Percentiles rank a stretch among this genome's conserved stretches.
These are phyloP conservation scores for Drosophila suzukii DNA, from an alignment of 1,140 invertebrate genomes.

Conservation along the genomic window DNA sequence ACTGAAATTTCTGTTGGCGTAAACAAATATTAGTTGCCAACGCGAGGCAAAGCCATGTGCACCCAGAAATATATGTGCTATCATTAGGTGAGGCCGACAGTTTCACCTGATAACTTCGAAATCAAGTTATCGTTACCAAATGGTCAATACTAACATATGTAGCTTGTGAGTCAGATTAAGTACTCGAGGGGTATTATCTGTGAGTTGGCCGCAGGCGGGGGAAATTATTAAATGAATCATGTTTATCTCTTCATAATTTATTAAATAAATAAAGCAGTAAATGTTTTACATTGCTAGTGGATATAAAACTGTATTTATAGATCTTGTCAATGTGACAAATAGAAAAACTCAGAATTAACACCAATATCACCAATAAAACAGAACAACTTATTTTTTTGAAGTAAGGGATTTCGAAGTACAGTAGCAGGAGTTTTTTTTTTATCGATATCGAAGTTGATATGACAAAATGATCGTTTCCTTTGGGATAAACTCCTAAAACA, in stretches of 20 bases:
- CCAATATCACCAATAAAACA: no score
- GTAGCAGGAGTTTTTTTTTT: no score
- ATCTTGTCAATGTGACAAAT: background rate
- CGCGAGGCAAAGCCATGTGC: slow-evolving; percentile 9
- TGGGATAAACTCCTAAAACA: no score
- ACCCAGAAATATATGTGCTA: slow-evolving; percentile 17
- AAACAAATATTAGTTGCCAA: slow-evolving; percentile 19
- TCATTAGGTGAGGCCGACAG: slow-evolving; percentile 11
- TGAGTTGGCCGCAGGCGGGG: background rate
- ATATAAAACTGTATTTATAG: background rate
- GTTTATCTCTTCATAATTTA: slow-evolving; percentile 14
- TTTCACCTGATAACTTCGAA: slow-evolving; percentile 26
- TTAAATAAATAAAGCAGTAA: background rate
- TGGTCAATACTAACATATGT: slow-evolving; percentile 3
- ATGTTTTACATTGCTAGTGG: slow-evolving; percentile 1
- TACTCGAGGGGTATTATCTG: background rate
- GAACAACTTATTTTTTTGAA: no score
- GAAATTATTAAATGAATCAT: slow-evolving; percentile 14
- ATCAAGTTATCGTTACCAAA: slow-evolving; percentile 17
- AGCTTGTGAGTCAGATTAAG: background rate
- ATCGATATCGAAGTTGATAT: no score
- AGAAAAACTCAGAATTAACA: no score
- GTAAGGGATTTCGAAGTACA: no score
- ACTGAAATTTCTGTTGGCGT: slow-evolving; percentile 7
- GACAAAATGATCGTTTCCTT: no score